Conservation (phyloP, 2,113 vertebrate species). For the Calypte anna region DNA sequence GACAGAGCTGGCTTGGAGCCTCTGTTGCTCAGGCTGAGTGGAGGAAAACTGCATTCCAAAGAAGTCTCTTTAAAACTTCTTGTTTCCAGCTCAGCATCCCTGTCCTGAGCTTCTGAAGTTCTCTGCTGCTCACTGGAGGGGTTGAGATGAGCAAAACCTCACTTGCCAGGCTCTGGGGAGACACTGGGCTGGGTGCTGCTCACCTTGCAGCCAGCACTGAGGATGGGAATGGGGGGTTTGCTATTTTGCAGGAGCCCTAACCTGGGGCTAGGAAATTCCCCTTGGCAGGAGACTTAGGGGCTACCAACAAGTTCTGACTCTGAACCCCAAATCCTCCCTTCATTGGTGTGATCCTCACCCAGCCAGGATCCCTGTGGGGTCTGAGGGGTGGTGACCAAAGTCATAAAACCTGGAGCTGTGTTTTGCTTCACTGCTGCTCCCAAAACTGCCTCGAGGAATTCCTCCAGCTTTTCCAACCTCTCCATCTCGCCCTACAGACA, state of each 20-base stretch:
- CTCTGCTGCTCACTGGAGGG: not conserved
- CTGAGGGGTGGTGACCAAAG: not conserved
- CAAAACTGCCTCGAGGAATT: not conserved
- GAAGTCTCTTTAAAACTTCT: not conserved
- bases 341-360: not conserved
- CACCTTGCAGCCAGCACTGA: too few species aligned
- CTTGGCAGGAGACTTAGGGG: too few species aligned
- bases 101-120: not conserved
- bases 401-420: not conserved
- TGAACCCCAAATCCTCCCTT: not conserved
- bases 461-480: not conserved
- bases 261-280: too few species aligned
- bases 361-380: not conserved
- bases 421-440: not conserved
- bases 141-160: not conserved
- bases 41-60: not conserved
- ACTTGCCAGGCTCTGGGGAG: not conserved
- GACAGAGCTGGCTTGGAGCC: not conserved
- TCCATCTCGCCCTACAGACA: not conserved
- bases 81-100: not conserved
- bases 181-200: too few species aligned
- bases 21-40: fast-evolving
- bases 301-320: too few species aligned
- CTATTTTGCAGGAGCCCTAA: too few species aligned
- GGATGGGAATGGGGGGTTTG: too few species aligned